phyloP scores from a whole-genome alignment of 2,797 vertebrate species.

The Sciurus carolinensis region DNA sequence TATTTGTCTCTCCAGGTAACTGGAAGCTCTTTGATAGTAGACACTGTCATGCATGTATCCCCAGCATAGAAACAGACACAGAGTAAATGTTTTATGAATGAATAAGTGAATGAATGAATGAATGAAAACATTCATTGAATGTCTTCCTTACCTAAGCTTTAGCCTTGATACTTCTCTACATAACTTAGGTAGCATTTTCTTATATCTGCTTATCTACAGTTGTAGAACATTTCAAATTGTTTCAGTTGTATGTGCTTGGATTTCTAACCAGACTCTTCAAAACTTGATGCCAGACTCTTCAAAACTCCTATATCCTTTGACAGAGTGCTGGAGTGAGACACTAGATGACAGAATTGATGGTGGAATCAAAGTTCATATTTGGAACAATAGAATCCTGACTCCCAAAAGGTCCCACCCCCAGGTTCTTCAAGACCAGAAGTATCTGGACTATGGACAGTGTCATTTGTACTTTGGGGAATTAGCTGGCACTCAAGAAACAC shows the following conservation, averaged over 20 bases:
- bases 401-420: neutral
- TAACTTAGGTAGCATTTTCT: neutral
- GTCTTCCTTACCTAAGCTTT: neutral
- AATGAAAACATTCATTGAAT: neutral
- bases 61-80: neutral
- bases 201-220: neutral
- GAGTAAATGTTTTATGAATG: neutral
- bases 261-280: constrained; percentile 45
- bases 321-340: neutral
- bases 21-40: neutral
- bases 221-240: neutral
- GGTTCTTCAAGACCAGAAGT: neutral
- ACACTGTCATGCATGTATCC: neutral
- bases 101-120: neutral
- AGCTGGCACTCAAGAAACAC: neutral
- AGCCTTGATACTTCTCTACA: neutral
- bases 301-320: neutral
- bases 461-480: neutral
- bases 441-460: neutral
- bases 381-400: neutral
- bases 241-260: neutral
- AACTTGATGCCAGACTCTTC: neutral
- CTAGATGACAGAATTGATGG: neutral
- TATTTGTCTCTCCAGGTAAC: neutral
- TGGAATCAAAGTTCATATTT: neutral